phyloP scores from a whole-genome alignment of 2,113 vertebrate species.

The Paradisaea rubra region DNA sequence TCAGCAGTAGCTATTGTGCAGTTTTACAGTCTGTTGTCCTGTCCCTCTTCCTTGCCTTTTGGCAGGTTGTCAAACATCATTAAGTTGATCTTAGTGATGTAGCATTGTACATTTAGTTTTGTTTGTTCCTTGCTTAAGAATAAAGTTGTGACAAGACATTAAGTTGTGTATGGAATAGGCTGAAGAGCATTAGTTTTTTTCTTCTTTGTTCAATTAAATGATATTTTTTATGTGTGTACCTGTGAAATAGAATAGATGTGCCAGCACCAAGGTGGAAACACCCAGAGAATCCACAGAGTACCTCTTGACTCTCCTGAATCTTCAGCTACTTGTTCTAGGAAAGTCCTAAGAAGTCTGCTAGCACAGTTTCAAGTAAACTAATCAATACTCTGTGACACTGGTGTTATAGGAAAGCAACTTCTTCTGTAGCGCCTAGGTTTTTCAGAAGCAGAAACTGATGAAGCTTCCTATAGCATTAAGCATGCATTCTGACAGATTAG shows the following conservation, averaged over 20 bases:
- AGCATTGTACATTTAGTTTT: conserved; percentile 54
- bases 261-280: neutral
- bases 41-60: conserved; percentile 50
- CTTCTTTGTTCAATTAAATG: neutral
- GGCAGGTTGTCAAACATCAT: conserved; percentile 63
- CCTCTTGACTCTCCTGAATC: neutral
- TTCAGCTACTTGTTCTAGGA: neutral
- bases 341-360: neutral
- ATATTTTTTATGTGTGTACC: neutral
- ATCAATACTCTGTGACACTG: neutral
- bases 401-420: neutral
- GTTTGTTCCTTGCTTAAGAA: conserved; percentile 1
- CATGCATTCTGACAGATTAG: neutral
- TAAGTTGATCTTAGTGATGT: conserved; percentile 34
- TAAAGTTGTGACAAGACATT: neutral
- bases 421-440: neutral
- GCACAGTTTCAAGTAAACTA: neutral
- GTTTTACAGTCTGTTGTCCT: conserved; percentile 36
- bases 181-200: neutral
- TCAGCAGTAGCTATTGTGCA: conserved; percentile 8
- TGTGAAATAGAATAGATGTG: neutral
- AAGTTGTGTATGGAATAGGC: neutral
- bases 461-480: neutral
- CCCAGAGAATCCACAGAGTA: neutral
- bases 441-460: neutral